phyloP scores from a whole-genome alignment of 2,888 invertebrate species.

The Sarcophaga subvicina region DNA sequence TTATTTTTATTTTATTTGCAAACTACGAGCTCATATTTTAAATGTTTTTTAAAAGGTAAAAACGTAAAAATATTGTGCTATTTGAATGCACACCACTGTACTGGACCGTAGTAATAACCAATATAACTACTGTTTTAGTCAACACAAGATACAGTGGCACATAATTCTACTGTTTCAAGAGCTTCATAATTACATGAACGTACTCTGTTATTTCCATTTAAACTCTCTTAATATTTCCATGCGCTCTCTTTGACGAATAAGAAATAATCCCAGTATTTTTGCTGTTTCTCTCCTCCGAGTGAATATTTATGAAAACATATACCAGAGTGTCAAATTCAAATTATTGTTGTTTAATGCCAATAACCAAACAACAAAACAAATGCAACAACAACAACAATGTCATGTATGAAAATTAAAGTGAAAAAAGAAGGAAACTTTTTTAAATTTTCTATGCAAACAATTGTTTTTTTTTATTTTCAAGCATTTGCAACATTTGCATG shows the following conservation, averaged over 20 bases:
- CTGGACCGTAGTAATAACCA: conserved; percentile 15
- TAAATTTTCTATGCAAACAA: neutral
- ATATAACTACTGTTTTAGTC: conserved; percentile 31
- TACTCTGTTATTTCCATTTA: neutral
- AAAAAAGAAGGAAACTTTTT: conserved; percentile 7
- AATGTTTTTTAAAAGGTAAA: too few species aligned
- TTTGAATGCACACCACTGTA: conserved; percentile 22
- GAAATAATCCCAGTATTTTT: conserved; percentile 46
- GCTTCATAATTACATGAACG: conserved; percentile 5
- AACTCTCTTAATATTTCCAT: neutral
- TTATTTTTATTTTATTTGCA: too few species aligned
- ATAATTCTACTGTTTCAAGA: neutral
- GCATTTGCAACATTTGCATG: conserved; percentile 8
- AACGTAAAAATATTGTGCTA: neutral
- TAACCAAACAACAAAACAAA: neutral
- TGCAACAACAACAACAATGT: neutral
- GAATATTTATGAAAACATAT: neutral
- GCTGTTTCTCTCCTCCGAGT: neutral
- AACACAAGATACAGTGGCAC: conserved; percentile 43
- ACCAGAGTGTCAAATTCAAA: neutral
- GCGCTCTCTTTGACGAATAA: too few species aligned
- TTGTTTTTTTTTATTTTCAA: neutral
- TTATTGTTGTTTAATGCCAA: conserved; percentile 13
- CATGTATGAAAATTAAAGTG: neutral
- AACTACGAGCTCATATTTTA: too few species aligned